phyloP scores from a whole-genome alignment of 2,888 invertebrate genomes.

The Microctonus hyperodae region DNA sequence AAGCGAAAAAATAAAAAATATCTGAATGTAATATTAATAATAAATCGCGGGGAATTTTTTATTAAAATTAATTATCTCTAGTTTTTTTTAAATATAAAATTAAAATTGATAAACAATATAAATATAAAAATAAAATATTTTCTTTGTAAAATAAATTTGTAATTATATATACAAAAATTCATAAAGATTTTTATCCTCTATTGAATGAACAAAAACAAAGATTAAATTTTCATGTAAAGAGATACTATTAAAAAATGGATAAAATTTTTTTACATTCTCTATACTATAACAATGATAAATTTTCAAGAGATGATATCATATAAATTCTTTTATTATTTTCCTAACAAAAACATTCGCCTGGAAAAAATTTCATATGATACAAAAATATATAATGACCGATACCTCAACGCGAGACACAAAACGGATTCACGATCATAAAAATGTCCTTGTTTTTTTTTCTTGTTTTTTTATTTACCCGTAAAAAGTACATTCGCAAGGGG shows the following conservation, averaged over 20 bases:
- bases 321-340: background rate
- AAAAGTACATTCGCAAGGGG: slow-evolving; percentile 17
- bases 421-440: background rate
- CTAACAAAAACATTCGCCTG: background rate
- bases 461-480: slow-evolving; percentile 17
- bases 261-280: too few species aligned
- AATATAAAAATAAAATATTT: background rate
- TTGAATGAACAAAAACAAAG: background rate
- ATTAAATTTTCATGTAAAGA: too few species aligned
- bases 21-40: background rate
- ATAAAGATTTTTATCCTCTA: background rate
- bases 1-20: background rate
- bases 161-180: background rate
- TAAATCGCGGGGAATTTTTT: background rate
- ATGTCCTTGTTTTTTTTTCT: slow-evolving; percentile 26
- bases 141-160: background rate
- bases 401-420: background rate
- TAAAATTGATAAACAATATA: background rate
- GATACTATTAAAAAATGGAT: too few species aligned
- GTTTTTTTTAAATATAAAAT: background rate
- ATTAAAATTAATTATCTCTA: too few species aligned
- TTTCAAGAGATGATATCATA: background rate
- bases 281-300: too few species aligned
- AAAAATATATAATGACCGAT: slow-evolving; percentile 6
- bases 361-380: background rate